phyloP scores from a whole-genome alignment of 2,113 vertebrate species.

The Athene cunicularia region DNA sequence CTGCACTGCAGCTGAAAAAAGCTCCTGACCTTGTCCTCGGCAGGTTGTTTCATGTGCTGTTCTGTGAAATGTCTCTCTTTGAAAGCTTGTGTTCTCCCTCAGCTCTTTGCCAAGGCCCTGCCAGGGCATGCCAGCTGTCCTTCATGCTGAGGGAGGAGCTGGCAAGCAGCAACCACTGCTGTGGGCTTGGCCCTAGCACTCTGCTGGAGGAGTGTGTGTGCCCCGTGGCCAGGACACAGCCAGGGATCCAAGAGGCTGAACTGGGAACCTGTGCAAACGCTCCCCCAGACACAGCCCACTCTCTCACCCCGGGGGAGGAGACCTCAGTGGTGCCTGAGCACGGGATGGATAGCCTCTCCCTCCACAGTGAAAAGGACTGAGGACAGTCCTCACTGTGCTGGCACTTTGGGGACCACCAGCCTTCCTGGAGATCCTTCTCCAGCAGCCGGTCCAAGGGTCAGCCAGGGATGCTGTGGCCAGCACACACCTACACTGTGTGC shows the following conservation, averaged over 20 bases:
- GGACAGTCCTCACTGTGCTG: neutral
- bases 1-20: neutral
- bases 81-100: neutral
- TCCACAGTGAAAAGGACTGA: neutral
- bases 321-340: neutral
- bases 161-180: neutral
- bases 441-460: neutral
- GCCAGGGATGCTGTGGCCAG: neutral
- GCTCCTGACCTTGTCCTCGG: neutral
- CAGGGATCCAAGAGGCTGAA: neutral
- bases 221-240: neutral
- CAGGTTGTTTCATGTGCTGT: neutral
- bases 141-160: neutral
- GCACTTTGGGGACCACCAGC: neutral
- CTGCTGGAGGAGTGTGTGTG: neutral
- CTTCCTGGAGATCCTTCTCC: neutral
- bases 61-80: accelerated
- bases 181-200: neutral
- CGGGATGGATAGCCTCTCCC: neutral
- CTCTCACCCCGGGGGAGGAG: neutral
- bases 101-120: neutral
- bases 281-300: no score
- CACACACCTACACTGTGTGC: neutral
- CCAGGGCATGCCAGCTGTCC: neutral
- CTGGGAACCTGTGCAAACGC: neutral